phyloP scores from a whole-genome alignment of 2,113 vertebrate species.

The Setophaga petechia region DNA sequence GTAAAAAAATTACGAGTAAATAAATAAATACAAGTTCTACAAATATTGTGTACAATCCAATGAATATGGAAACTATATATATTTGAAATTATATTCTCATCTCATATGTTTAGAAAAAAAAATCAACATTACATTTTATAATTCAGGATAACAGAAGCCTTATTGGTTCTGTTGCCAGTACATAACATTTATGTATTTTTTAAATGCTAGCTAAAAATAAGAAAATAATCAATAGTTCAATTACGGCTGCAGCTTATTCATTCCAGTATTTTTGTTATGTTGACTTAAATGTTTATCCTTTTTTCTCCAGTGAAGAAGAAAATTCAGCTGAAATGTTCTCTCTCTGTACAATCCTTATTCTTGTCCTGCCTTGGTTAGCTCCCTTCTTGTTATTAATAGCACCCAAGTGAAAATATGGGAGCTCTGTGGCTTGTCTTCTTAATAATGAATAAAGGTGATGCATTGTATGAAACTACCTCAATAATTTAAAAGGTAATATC shows the following conservation, averaged over 20 bases:
- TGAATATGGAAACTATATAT: background rate
- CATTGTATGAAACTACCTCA: slow-evolving; percentile 65
- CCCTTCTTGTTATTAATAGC: slow-evolving; percentile 47
- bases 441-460: slow-evolving; percentile 75
- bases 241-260: background rate
- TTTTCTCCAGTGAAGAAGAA: background rate
- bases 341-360: background rate
- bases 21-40: background rate
- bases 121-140: background rate
- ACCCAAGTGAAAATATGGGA: slow-evolving; percentile 46
- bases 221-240: background rate
- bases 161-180: background rate
- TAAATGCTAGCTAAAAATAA: background rate
- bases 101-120: background rate
- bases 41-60: background rate
- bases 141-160: background rate
- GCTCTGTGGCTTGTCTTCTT: slow-evolving; percentile 57
- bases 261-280: background rate
- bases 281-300: background rate
- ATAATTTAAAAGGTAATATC: slow-evolving; percentile 72
- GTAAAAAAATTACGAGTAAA: background rate
- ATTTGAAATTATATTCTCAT: background rate
- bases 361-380: background rate
- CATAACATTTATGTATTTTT: background rate
- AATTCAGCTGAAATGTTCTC: slow-evolving; percentile 17